Evolutionary conservation across 2,888 invertebrate genomes (phyloP), one percentile per base, ranked within the genome.

Genomic region (Caenorhabditis sp.): DNA sequence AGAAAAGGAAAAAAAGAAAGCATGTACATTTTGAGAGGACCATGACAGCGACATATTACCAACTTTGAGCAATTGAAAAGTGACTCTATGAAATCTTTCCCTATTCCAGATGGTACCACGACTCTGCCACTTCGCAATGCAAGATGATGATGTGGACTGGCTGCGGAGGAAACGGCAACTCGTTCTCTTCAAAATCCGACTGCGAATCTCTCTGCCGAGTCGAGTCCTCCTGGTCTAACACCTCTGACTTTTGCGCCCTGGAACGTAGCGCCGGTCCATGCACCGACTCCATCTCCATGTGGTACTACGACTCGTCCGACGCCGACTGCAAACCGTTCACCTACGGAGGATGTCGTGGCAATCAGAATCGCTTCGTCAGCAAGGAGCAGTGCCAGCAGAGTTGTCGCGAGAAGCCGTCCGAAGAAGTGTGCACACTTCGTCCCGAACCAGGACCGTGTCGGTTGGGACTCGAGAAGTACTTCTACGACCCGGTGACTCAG

Each of bases 151-250:
- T 90, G 80, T 92, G 89, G 89, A 85, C 88, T 24, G 92, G 92
- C 56, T 91, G 91, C 69, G 91, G 88, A 16, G 91, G 91, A 26
- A 91, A 91, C 66, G 90, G 90, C 12, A 91, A 91, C 85, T 83
- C 89, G 19, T 90, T 90, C 85, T 87, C 88, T 1, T 87, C 89
- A 31, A 86, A 86, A 51, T 84, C 86, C 12, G 91, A 91, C 72
- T 90, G 91, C 79, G 89, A 91, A 59, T 81, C 89, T 8, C 82
- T 91, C 38, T 91, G 90, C 69, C 24, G 54, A n/a, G 80, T 54
- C 19, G 89, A 89, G 49, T 72, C 66, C 4, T 22, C 63, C 1
- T 86, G 84, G 83, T 28, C 49, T 10, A 68, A 66, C 51, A 76
- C 38, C 38, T 61, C 66, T 14, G 61, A 82, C 66, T 80, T 74